Base-by-base conservation (phyloP, 2,113 vertebrate genomes). In the Gymnocephalus cernua region DNA sequence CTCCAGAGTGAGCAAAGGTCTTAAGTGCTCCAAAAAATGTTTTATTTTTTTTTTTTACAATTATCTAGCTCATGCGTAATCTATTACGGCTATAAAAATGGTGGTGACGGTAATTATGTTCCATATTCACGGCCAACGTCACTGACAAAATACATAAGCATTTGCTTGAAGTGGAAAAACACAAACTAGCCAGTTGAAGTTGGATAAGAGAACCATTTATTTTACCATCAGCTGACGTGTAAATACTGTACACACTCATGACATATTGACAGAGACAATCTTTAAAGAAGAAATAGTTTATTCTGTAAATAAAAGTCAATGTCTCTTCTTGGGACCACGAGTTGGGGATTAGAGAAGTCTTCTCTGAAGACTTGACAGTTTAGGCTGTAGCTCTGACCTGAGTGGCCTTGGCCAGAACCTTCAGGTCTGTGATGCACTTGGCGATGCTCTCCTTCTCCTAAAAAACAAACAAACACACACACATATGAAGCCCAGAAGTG, bases 371-470 rank as follows among this genome's bases (percentile, higher is more conserved):
- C 62, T 21, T 1, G 48, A 72, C 47, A 32, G 64, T 86, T 92
- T 86, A 95, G 12, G 19, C 86, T 14, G 86, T 68, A 25, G 93
- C 92, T 10, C 81, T 85, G 21, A 95, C 94, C 9, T 95, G 96
- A 7, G 92, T 93, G 0, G 82, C 84, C 91, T 96, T 97, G 11
- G 98, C 96, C 54, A 99, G 88, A 0, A 88, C 83, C 86, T 98
- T 99, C 85, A 99, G 95, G 89, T 99, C 98, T 69, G 95, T 16
- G 83, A 99, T 97, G 92, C 98, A 99, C 90, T 99, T 99, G 45
- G 97, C 94, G 56, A 99, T 96, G 71, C 97, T 98, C 48, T 97
- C 97, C 73, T 99, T 98, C 81, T 99, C 97, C 98, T 99, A 90
- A 71, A 87, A 95, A 21, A 91, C 65, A 47, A 50, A 83, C 5